Evolutionary conservation across 2,797 vertebrate species (phyloP).

Genomic region (Tiaroga cobitis): DNA sequence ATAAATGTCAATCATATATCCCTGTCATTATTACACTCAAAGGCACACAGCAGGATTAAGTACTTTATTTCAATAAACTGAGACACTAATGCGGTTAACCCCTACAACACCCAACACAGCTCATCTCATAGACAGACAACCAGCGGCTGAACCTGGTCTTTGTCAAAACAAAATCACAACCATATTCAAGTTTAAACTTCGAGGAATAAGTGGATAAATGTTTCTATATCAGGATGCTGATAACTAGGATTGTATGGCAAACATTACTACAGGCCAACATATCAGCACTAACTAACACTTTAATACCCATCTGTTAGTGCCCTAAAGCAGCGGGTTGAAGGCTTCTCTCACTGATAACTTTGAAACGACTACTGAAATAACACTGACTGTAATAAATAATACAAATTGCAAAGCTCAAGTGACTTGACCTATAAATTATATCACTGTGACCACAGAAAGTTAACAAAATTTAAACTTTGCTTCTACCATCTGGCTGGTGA

Average conservation of each 20-base stretch:
- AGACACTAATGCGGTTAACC: neutral
- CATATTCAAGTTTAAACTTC: constrained; percentile 13
- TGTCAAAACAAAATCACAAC: neutral
- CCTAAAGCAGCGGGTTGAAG: constrained; percentile 2
- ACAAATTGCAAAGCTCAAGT: constrained; percentile 1
- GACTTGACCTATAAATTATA: constrained; percentile 9
- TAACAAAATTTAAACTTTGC: neutral
- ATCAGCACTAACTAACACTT: constrained; percentile 19
- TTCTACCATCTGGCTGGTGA: neutral
- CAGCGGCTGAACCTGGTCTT: neutral
- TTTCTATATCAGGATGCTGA: neutral
- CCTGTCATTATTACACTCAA: constrained; percentile 16
- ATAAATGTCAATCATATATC: constrained; percentile 2
- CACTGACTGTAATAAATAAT: constrained; percentile 39
- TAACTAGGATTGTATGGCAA: constrained; percentile 1
- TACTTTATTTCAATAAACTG: constrained; percentile 12
- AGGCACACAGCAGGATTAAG: constrained; percentile 17
- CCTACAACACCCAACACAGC: neutral
- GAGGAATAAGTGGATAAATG: neutral
- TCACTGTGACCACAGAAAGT: constrained; percentile 7
- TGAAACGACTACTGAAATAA: constrained; percentile 16
- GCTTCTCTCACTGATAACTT: constrained; percentile 1
- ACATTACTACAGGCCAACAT: neutral
- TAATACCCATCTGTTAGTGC: constrained; percentile 1
- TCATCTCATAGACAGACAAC: neutral